Percentiles rank a stretch among this genome's conserved stretches.
These are phyloP conservation scores for Sinella curviseta DNA, from an alignment of 1,140 invertebrate genomes.

Conservation along the genomic window DNA sequence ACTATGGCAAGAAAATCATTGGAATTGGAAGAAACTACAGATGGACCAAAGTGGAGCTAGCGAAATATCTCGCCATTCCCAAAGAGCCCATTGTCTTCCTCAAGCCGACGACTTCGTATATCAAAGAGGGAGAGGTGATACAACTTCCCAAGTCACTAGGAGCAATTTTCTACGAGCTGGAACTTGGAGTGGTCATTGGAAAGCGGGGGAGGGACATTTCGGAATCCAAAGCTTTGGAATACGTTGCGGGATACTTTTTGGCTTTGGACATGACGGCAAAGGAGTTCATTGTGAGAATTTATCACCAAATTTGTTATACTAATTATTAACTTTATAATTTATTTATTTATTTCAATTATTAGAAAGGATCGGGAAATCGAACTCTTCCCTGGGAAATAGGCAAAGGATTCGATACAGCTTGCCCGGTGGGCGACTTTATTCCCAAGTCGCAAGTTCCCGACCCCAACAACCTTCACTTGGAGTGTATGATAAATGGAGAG, in stretches of 20 bases:
- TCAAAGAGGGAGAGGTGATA: conserved; percentile 66
- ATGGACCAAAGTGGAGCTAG: background rate
- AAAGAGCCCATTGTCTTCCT: conserved; percentile 70
- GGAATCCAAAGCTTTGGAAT: conserved; percentile 62
- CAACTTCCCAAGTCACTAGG: conserved; percentile 66
- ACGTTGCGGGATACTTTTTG: conserved; percentile 71
- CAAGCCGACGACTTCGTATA: conserved; percentile 70
- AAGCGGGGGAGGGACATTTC: conserved; percentile 61
- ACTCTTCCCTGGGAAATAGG: conserved; percentile 74
- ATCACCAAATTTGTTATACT: background rate
- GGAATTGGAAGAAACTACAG: conserved; percentile 62
- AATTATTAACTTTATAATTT: background rate
- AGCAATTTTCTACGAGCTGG: conserved; percentile 73
- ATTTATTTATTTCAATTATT: conserved; percentile 42
- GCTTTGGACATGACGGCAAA: conserved; percentile 72
- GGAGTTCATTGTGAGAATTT: conserved; percentile 7
- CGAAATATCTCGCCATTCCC: conserved; percentile 62
- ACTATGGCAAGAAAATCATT: conserved; percentile 60
- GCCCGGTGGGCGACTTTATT: conserved; percentile 72
- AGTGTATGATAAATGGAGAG: conserved; percentile 64
- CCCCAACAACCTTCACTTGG: conserved; percentile 64
- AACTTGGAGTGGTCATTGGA: conserved; percentile 74
- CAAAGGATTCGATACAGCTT: conserved; percentile 79
- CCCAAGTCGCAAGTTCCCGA: conserved; percentile 61
- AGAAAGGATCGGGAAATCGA: conserved; percentile 64